These are phyloP conservation scores for Lasioglossum vierecki DNA, from an alignment of 2,888 invertebrate species.

Conservation along the genomic window DNA sequence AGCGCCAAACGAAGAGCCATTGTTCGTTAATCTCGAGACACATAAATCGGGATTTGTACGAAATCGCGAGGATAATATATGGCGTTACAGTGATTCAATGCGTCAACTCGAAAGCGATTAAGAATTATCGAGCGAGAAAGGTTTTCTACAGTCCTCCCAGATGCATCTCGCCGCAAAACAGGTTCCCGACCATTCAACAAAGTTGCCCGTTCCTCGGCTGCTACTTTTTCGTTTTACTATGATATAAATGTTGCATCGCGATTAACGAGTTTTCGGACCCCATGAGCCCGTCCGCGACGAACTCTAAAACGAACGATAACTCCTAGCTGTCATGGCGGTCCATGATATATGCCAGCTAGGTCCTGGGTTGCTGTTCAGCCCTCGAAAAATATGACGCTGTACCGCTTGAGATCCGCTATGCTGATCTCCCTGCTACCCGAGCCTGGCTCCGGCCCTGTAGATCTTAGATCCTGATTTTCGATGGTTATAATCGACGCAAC, in stretches of 20 bases:
- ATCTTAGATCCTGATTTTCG: slow-evolving; percentile 49
- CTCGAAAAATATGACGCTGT: slow-evolving; percentile 60
- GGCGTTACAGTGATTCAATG: not conserved
- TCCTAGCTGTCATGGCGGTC: slow-evolving; percentile 63
- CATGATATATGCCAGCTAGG: slow-evolving; percentile 71
- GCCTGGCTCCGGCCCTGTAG: not conserved
- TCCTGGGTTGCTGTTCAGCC: slow-evolving; percentile 41
- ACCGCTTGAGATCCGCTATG: slow-evolving; percentile 56
- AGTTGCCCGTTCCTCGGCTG: not conserved
- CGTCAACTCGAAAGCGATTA: not conserved
- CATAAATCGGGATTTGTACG: not conserved
- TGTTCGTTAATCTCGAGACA: not conserved
- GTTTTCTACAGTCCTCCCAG: not conserved
- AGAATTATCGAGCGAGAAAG: not conserved
- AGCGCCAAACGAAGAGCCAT: no score
- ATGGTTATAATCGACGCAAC: slow-evolving; percentile 41
- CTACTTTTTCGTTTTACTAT: slow-evolving; percentile 23
- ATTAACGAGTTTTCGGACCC: slow-evolving; percentile 77
- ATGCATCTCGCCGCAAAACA: not conserved
- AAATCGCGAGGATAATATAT: not conserved
- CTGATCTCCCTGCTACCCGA: slow-evolving; percentile 46
- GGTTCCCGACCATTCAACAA: not conserved
- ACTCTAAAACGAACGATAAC: slow-evolving; percentile 75
- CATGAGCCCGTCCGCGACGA: slow-evolving; percentile 46
- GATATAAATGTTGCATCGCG: slow-evolving; percentile 33